phyloP scores from a whole-genome alignment of 2,113 vertebrate species.

The Xyliphius kryptos region DNA sequence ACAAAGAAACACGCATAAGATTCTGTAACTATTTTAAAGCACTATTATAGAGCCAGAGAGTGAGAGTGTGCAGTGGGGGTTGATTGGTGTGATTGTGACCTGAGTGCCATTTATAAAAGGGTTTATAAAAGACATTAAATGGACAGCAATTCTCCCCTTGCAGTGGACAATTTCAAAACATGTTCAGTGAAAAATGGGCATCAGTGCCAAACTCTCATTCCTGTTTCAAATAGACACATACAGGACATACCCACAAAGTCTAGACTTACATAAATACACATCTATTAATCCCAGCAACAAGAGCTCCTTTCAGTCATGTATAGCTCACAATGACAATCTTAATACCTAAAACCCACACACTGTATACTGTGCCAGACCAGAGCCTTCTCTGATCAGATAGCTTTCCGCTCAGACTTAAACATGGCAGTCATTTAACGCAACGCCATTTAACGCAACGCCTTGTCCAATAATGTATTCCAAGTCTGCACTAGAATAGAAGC shows the following conservation, averaged over 20 bases:
- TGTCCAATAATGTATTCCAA: no score
- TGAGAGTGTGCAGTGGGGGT: not conserved
- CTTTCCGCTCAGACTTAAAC: no score
- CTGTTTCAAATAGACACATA: constrained; percentile 6
- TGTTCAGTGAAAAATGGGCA: constrained; percentile 5
- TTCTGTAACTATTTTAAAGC: constrained; percentile 14
- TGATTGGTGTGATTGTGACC: constrained; percentile 7
- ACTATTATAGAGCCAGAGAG: not conserved
- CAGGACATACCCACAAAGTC: not conserved
- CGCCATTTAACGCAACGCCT: no score
- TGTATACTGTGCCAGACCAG: not conserved
- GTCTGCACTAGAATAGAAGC: no score
- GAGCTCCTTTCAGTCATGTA: constrained; percentile 11
- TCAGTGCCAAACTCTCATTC: constrained; percentile 17
- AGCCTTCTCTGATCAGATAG: not conserved
- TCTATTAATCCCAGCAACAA: constrained; percentile 20
- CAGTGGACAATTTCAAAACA: no score
- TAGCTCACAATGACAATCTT: not conserved
- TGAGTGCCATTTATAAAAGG: no score
- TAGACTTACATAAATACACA: constrained; percentile 3
- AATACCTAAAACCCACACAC: not conserved
- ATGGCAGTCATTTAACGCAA: no score
- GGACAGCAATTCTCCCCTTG: no score
- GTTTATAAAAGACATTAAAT: no score
- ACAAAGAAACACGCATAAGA: not conserved